Base-by-base conservation (phyloP, 2,113 vertebrate genomes). In the Brevimyrus niger region DNA sequence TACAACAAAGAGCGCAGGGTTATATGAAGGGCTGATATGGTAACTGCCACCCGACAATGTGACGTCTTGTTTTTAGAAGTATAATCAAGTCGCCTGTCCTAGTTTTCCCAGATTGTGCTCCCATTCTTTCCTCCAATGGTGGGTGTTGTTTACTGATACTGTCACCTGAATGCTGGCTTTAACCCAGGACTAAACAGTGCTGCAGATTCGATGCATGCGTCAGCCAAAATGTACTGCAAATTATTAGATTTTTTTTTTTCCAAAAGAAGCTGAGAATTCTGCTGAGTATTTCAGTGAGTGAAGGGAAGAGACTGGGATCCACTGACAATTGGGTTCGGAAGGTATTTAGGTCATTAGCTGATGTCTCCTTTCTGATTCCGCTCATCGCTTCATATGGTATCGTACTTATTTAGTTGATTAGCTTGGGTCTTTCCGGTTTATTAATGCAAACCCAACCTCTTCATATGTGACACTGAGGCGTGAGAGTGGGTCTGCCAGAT, bases 221-320 rank as follows among this genome's bases (percentile, higher is more conserved):
- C 42, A 69, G 53, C 38, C 53, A 38, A 44, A 58, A 88, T 35
- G 27, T 69, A 17, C 87, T 69, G 55, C 46, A 69, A 46, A 61
- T 65, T 61, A 46, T 47, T 80, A 31, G 23, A 6, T 80, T n/a
- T 42, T 88, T 48, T 76, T 73, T 80, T 15, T 80, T 76, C n/a
- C 87, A 83, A 85, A 90, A 89, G 93, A 92, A 91, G 92, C 91
- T 92, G 88, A 92, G 95, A 93, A 95, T 94, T 95, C 95, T 95
- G 96, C 94, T 92, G 95, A 96, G 94, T 95, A 92, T 94, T 95
- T 95, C 92, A 91, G 90, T 82, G 76, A 91, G 93, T 94, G 94
- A 94, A 94, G 92, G 92, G 91, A 93, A 92, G 91, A 88, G 92
- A 92, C 90, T 92, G 91, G 92, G 91, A 93, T 91, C 91, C 92